These are phyloP conservation scores for Melinaea menophilus DNA, from an alignment of 2,888 invertebrate species.

Conservation along the genomic window DNA sequence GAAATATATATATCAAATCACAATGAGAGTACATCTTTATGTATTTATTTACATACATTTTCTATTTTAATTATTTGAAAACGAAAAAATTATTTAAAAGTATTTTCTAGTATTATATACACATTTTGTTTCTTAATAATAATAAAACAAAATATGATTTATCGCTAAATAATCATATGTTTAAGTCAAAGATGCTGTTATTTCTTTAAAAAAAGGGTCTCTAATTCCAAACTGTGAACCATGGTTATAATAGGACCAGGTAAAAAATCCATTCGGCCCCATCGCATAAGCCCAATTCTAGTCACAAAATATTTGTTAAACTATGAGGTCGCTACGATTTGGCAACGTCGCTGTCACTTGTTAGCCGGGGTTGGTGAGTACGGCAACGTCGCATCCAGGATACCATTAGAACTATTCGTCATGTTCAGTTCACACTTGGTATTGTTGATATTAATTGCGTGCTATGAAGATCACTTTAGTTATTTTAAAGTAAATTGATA, in stretches of 20 bases:
- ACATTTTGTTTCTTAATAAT: no score
- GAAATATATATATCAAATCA: no score
- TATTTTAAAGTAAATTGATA: not conserved
- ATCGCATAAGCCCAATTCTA: slow-evolving; percentile 44
- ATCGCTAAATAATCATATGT: no score
- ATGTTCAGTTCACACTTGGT: not conserved
- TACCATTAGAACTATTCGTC: slow-evolving; percentile 7
- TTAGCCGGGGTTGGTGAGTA: slow-evolving; percentile 42
- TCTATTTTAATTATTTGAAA: no score
- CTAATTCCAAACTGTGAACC: not conserved
- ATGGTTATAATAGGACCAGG: slow-evolving; percentile 52
- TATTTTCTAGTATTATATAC: no score
- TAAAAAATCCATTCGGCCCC: slow-evolving; percentile 43
- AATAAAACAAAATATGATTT: no score
- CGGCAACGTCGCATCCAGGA: slow-evolving; percentile 50
- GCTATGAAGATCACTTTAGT: not conserved
- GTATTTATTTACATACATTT: no score
- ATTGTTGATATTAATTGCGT: not conserved
- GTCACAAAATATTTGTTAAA: slow-evolving; percentile 39
- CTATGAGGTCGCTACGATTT: slow-evolving; percentile 40
- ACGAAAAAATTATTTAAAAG: no score
- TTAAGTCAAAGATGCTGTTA: no score
- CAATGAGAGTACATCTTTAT: no score
- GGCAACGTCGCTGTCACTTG: slow-evolving; percentile 59
- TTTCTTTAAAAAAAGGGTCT: no score